A percentile compares a stretch with the other conserved stretches of the same genome.
phyloP scores from a whole-genome alignment of 2,888 invertebrate species.

The Boloria euphrosyne region DNA sequence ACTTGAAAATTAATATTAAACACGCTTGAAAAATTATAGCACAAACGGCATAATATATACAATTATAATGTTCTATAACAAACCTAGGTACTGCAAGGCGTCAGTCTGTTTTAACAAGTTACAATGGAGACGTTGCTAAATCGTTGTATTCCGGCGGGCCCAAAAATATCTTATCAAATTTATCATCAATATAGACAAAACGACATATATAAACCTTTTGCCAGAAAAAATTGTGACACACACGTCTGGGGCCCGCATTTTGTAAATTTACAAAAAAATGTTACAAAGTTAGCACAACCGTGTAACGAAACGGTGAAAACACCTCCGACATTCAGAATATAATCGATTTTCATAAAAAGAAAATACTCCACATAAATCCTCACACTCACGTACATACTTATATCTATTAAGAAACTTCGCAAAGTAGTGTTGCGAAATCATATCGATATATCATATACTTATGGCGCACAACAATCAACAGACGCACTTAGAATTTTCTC shows the following conservation, averaged over 20 bases:
- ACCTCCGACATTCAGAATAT: slow-evolving; percentile 34
- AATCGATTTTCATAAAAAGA: slow-evolving; percentile 25
- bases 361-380: slow-evolving; percentile 27
- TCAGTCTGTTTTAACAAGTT: slow-evolving; percentile 15
- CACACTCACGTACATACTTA: slow-evolving; percentile 23
- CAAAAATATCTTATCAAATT: slow-evolving; percentile 2
- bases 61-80: slow-evolving; percentile 8
- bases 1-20: slow-evolving; percentile 3
- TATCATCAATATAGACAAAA: not conserved
- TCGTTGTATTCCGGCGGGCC: slow-evolving; percentile 14
- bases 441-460: slow-evolving; percentile 53
- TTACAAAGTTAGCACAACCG: slow-evolving; percentile 32
- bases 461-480: slow-evolving; percentile 78
- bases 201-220: not conserved
- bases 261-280: slow-evolving; percentile 28
- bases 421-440: slow-evolving; percentile 52
- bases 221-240: slow-evolving; percentile 10
- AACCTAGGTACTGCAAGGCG: slow-evolving; percentile 13
- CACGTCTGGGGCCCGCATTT: slow-evolving; percentile 27
- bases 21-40: slow-evolving; percentile 5
- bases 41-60: slow-evolving; percentile 13
- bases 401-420: slow-evolving; percentile 27
- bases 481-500: slow-evolving; percentile 68
- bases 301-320: slow-evolving; percentile 37
- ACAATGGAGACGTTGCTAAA: slow-evolving; percentile 13